phyloP scores from a whole-genome alignment of 2,888 invertebrate species.

The Stenodema calcarata region DNA sequence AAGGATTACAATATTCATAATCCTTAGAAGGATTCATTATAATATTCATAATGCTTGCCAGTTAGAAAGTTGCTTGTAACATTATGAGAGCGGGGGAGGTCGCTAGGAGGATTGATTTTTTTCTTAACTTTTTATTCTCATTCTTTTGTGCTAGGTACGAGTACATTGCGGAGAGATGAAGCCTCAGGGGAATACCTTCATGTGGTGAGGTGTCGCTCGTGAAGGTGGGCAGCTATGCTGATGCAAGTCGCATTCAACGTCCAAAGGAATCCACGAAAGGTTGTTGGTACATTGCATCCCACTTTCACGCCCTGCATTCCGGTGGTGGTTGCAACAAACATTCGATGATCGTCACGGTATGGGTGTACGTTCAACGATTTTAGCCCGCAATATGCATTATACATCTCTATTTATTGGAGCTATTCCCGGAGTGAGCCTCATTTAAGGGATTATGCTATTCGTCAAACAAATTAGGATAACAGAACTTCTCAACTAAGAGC shows the following conservation, averaged over 20 bases:
- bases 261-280: background rate
- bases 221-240: background rate
- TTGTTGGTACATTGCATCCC: background rate
- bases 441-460: no score
- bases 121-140: no score
- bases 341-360: background rate
- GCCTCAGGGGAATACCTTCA: background rate
- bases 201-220: background rate
- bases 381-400: no score
- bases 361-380: background rate
- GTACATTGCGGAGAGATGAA: background rate
- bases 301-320: background rate
- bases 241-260: background rate
- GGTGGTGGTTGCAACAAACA: background rate
- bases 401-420: no score
- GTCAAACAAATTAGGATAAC: no score
- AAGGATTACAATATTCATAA: background rate
- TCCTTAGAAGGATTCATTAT: background rate
- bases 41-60: background rate
- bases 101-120: background rate
- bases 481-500: no score
- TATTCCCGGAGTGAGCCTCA: no score
- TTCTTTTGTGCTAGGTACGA: background rate
- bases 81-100: background rate
- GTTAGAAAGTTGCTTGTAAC: background rate